Evolutionary conservation across 2,113 vertebrate species (phyloP).

Genomic region (Hiodon alosoides): DNA sequence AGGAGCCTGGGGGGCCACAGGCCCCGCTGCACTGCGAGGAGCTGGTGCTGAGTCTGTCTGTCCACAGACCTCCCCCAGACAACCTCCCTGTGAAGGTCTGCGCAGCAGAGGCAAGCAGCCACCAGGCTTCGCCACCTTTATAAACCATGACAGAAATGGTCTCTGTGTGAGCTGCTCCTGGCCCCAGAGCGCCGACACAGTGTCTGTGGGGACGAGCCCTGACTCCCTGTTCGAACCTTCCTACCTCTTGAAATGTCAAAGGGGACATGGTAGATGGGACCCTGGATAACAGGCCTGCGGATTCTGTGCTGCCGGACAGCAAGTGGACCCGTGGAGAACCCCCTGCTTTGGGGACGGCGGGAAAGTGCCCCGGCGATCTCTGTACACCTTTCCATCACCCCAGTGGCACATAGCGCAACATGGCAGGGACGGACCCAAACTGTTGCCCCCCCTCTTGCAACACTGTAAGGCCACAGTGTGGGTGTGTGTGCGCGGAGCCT

Average conservation of each 20-base stretch:
- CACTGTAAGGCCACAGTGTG: conserved; percentile 54
- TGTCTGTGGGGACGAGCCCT: no score
- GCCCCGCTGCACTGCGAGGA: conserved; percentile 70
- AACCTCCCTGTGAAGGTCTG: conserved; percentile 56
- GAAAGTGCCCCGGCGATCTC: conserved; percentile 20
- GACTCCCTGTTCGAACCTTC: no score
- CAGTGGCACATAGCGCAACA: conserved; percentile 22
- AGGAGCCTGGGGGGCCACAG: conserved; percentile 56
- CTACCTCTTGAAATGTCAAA: no score
- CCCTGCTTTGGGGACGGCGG: conserved; percentile 6
- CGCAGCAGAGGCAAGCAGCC: conserved; percentile 36
- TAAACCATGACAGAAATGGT: no score
- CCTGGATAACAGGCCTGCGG: no score
- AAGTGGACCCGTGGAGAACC: no score
- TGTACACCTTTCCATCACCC: no score
- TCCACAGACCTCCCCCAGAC: conserved; percentile 65
- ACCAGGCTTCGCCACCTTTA: no score
- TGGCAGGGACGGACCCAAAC: conserved; percentile 46
- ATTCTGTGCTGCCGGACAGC: no score
- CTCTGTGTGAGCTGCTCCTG: no score
- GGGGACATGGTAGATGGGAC: no score
- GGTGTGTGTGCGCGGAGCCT: conserved; percentile 21
- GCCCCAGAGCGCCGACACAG: no score
- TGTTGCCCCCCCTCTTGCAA: conserved; percentile 42
- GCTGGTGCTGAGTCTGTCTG: conserved; percentile 77